phyloP scores from a whole-genome alignment of 2,797 vertebrate genomes.

The Poecilia gillii region DNA sequence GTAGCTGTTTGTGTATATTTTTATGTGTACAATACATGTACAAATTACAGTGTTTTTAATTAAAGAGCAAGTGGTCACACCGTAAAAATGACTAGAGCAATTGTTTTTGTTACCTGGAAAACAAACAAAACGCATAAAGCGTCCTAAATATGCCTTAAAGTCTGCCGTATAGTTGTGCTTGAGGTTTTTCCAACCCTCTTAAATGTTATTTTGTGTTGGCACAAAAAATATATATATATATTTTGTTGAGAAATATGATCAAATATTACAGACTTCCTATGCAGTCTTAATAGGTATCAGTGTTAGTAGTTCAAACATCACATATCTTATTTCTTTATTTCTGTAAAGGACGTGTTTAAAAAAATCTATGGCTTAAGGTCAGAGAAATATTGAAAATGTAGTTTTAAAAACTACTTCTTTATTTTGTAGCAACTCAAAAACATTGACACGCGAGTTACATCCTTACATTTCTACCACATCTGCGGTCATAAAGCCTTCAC shows the following conservation, averaged over 20 bases:
- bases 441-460: not conserved
- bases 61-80: slow-evolving; percentile 80
- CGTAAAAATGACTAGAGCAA: slow-evolving; percentile 27
- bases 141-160: not conserved
- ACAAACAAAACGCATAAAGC: not conserved
- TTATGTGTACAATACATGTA: slow-evolving; percentile 92
- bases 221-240: not conserved
- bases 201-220: not conserved
- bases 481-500: slow-evolving; percentile 35
- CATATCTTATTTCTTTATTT: not conserved
- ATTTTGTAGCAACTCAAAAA: not conserved
- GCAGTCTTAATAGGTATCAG: not conserved
- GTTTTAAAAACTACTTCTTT: not conserved
- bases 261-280: not conserved
- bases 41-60: slow-evolving; percentile 86
- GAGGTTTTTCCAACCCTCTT: not conserved
- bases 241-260: not conserved
- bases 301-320: not conserved
- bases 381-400: not conserved
- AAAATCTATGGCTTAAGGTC: not conserved
- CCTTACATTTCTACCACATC: slow-evolving; percentile 35
- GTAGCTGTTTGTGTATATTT: slow-evolving; percentile 85
- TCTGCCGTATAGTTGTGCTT: not conserved
- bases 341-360: not conserved
- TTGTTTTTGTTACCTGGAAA: slow-evolving; percentile 3